phyloP scores from a whole-genome alignment of 2,113 vertebrate genomes.

The Cyprinodon brontotheroides region DNA sequence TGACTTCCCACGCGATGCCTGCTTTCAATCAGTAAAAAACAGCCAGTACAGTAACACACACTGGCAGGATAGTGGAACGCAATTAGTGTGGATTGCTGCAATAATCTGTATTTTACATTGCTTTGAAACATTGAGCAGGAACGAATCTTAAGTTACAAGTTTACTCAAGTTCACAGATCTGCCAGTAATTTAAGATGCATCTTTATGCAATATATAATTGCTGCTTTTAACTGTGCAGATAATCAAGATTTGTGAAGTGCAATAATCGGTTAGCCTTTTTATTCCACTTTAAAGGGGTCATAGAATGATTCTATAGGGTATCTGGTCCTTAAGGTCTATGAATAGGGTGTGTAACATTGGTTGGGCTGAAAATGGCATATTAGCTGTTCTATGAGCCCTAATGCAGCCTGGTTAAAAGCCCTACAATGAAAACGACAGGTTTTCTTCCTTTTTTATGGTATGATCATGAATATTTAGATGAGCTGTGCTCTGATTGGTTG shows the following conservation, averaged over 20 bases:
- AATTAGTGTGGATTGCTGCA: slow-evolving; percentile 12
- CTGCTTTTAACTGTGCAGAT: background rate
- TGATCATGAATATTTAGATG: too few species aligned
- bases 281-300: background rate
- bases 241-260: background rate
- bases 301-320: too few species aligned
- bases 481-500: too few species aligned
- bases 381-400: too few species aligned
- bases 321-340: too few species aligned
- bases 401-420: too few species aligned
- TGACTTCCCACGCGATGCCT: slow-evolving; percentile 92
- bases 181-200: background rate
- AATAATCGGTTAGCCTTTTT: background rate
- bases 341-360: too few species aligned
- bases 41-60: slow-evolving; percentile 18
- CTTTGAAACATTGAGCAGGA: slow-evolving; percentile 20
- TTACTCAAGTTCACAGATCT: background rate
- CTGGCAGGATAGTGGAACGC: slow-evolving; percentile 25
- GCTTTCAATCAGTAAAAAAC: slow-evolving; percentile 85
- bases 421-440: too few species aligned
- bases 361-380: too few species aligned
- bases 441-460: too few species aligned
- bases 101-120: slow-evolving; percentile 10
- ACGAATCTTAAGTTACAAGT: slow-evolving; percentile 23
- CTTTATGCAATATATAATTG: background rate